Evolutionary conservation across 2,797 vertebrate genomes (phyloP).

Genomic region (Sebastes umbrosus): DNA sequence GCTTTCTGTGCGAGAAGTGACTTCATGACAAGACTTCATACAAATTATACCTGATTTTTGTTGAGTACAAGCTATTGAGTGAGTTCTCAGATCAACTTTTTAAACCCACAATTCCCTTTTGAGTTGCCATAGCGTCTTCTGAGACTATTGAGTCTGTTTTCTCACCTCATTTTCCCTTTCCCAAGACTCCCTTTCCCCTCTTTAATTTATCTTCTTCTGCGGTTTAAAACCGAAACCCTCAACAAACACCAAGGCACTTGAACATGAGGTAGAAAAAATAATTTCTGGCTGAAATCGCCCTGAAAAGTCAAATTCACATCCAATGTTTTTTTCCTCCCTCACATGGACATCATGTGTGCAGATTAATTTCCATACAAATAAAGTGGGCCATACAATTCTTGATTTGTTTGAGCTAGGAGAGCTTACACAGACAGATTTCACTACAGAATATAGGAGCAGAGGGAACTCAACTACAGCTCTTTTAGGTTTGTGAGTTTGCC

Average conservation of each 20-base stretch:
- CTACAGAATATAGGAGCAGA: neutral
- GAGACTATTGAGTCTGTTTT: slow-evolving; percentile 12
- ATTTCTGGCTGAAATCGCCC: slow-evolving; percentile 5
- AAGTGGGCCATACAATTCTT: neutral
- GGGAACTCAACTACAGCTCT: slow-evolving; percentile 16
- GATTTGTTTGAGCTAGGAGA: neutral
- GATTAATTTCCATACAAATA: neutral
- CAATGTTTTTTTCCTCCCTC: neutral
- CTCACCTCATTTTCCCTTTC: slow-evolving; percentile 24
- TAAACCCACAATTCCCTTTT: neutral
- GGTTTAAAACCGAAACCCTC: slow-evolving; percentile 42
- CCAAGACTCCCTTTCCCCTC: neutral
- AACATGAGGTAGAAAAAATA: slow-evolving; percentile 16
- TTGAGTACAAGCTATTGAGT: neutral
- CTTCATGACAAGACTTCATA: neutral
- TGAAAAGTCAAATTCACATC: slow-evolving; percentile 15
- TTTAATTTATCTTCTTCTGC: neutral
- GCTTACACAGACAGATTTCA: neutral
- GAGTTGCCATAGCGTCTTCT: neutral
- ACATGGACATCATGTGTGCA: neutral
- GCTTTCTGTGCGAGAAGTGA: neutral
- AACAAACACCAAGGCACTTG: slow-evolving; percentile 29
- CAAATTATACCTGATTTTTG: neutral
- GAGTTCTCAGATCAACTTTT: neutral
- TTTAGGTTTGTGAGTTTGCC: slow-evolving; percentile 9